These are phyloP conservation scores for Pao palembangensis DNA, from an alignment of 2,113 vertebrate genomes.

Conservation along the genomic window DNA sequence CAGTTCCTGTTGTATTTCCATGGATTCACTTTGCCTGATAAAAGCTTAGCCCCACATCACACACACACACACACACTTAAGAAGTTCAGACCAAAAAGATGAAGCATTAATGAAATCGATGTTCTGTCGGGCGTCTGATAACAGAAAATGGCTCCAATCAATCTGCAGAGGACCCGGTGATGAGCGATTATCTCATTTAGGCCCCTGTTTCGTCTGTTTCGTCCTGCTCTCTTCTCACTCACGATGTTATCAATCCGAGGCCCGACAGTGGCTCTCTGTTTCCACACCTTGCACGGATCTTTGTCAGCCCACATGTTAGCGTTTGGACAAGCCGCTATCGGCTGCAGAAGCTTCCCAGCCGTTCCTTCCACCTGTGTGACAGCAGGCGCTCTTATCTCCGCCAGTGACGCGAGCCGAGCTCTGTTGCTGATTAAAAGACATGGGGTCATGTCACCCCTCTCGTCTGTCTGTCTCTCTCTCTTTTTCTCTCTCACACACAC, in stretches of 20 bases:
- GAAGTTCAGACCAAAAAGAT: too few relatives aligned
- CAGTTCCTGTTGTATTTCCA: too few relatives aligned
- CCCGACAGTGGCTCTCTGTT: slow-evolving; percentile 64
- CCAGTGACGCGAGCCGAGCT: slow-evolving; percentile 53
- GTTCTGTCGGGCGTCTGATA: slow-evolving; percentile 18
- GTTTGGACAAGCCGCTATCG: slow-evolving; percentile 62
- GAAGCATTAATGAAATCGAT: not conserved
- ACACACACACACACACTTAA: too few relatives aligned
- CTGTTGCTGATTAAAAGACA: slow-evolving; percentile 73
- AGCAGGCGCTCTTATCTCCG: slow-evolving; percentile 68
- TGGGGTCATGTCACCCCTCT: slow-evolving; percentile 39
- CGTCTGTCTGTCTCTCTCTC: not conserved
- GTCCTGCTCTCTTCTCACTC: slow-evolving; percentile 50
- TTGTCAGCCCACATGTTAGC: slow-evolving; percentile 58
- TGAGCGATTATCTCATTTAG: slow-evolving; percentile 58
- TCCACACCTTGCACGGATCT: slow-evolving; percentile 49
- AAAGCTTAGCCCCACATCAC: too few relatives aligned
- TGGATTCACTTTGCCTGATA: too few relatives aligned
- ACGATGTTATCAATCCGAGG: slow-evolving; percentile 64
- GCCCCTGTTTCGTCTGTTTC: slow-evolving; percentile 30
- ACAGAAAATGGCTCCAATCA: slow-evolving; percentile 34
- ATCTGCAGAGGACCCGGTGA: slow-evolving; percentile 33
- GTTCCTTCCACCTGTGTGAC: slow-evolving; percentile 67
- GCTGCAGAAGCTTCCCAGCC: slow-evolving; percentile 42
- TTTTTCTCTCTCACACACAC: slow-evolving; percentile 5